Evolutionary conservation across 1,140 invertebrate genomes (phyloP).

Genomic region (Pogonognathellus flavescens): DNA sequence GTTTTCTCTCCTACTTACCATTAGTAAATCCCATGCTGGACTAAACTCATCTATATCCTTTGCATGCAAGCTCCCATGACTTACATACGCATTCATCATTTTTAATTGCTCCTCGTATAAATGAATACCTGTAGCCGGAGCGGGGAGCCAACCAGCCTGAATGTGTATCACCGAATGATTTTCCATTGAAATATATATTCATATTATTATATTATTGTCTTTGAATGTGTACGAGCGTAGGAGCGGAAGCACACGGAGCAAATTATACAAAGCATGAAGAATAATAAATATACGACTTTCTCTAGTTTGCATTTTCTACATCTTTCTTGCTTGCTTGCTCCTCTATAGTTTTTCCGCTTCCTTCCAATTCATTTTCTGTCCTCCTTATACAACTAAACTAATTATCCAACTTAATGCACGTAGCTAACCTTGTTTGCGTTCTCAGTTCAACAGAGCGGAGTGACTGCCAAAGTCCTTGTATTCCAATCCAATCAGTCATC

Average conservation of each 20-base stretch:
- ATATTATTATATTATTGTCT: too few relatives aligned
- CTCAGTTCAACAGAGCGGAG: not conserved
- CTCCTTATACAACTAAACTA: not conserved
- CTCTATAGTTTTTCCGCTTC: not conserved
- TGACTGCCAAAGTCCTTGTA: conserved; percentile 2
- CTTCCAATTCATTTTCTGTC: not conserved
- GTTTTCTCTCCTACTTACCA: too few relatives aligned
- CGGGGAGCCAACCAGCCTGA: too few relatives aligned
- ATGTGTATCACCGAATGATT: too few relatives aligned
- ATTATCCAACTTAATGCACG: not conserved
- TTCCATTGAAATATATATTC: too few relatives aligned
- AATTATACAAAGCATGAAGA: too few relatives aligned
- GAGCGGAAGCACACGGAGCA: too few relatives aligned
- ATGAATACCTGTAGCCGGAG: not conserved
- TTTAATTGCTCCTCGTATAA: conserved; percentile 11
- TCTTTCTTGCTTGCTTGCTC: not conserved
- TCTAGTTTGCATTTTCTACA: not conserved
- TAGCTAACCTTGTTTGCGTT: not conserved
- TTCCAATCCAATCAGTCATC: conserved; percentile 20
- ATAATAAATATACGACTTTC: not conserved
- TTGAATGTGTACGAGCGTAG: too few relatives aligned
- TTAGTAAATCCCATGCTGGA: too few relatives aligned
- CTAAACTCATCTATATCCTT: not conserved
- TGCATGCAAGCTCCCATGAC: not conserved
- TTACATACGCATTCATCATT: conserved; percentile 21